phyloP scores from a whole-genome alignment of 2,113 vertebrate genomes.

The Equus quagga region DNA sequence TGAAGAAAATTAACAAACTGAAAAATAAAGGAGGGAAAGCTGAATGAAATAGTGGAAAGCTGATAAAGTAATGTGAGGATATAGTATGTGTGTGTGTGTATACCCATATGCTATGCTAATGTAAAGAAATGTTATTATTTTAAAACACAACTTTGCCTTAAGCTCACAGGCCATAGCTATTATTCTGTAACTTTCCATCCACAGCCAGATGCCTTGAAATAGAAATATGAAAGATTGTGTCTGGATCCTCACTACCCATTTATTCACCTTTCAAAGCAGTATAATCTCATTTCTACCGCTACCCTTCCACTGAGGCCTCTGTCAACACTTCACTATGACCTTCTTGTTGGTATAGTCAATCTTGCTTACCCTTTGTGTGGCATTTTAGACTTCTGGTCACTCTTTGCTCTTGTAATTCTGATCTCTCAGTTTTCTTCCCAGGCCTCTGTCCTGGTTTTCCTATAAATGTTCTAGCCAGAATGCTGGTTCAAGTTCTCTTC shows the following conservation, averaged over 20 bases:
- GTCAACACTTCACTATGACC: background rate
- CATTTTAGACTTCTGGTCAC: background rate
- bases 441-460: background rate
- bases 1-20: background rate
- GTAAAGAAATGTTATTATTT: background rate
- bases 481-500: background rate
- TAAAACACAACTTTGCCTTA: background rate
- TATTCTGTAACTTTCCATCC: constrained; percentile 7
- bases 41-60: background rate
- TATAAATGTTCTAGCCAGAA: background rate
- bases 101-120: background rate
- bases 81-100: background rate
- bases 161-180: background rate
- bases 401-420: background rate
- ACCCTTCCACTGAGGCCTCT: background rate
- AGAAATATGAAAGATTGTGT: background rate
- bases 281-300: background rate
- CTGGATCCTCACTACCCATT: background rate
- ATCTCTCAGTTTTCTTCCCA: background rate
- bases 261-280: background rate
- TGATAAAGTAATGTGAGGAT: background rate
- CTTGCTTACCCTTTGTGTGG: background rate
- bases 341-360: background rate
- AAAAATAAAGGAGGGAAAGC: background rate
- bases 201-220: background rate